Evolutionary conservation across 2,888 invertebrate genomes (phyloP).

Genomic region (Monochamus alternatus): DNA sequence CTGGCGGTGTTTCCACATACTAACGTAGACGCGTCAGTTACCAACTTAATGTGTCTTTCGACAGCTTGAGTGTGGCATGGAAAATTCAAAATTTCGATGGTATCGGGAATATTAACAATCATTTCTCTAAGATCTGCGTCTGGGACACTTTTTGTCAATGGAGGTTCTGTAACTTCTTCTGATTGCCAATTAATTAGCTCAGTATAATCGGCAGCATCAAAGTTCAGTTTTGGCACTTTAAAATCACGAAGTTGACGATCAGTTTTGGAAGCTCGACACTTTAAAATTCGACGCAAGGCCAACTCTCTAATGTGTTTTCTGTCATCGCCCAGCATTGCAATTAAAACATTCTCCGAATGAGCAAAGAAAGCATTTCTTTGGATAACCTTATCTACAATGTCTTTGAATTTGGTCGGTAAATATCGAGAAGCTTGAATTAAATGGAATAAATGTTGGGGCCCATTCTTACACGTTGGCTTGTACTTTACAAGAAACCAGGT

Average conservation of each 20-base stretch:
- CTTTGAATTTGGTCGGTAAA: conserved; percentile 28
- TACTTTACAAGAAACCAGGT: too few relatives aligned
- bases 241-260: too few relatives aligned
- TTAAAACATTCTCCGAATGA: conserved; percentile 12
- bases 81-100: too few relatives aligned
- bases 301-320: conserved; percentile 12
- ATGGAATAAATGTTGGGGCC: neutral
- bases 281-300: conserved; percentile 10
- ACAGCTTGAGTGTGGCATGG: neutral
- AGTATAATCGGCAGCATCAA: conserved; percentile 35
- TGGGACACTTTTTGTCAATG: conserved; percentile 33
- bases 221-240: conserved; percentile 34
- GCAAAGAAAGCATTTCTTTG: neutral
- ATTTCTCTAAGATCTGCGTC: conserved; percentile 19
- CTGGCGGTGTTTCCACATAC: too few relatives aligned
- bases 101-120: conserved; percentile 11
- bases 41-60: too few relatives aligned
- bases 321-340: conserved; percentile 6
- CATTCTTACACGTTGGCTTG: too few relatives aligned
- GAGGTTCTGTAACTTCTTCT: conserved; percentile 21
- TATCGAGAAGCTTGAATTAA: conserved; percentile 4
- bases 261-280: too few relatives aligned
- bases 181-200: conserved; percentile 39
- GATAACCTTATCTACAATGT: conserved; percentile 25
- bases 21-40: too few relatives aligned